A percentile compares a stretch with the other conserved stretches of the same genome.
phyloP scores from a whole-genome alignment of 2,113 vertebrate genomes.

The Siniperca chuatsi region DNA sequence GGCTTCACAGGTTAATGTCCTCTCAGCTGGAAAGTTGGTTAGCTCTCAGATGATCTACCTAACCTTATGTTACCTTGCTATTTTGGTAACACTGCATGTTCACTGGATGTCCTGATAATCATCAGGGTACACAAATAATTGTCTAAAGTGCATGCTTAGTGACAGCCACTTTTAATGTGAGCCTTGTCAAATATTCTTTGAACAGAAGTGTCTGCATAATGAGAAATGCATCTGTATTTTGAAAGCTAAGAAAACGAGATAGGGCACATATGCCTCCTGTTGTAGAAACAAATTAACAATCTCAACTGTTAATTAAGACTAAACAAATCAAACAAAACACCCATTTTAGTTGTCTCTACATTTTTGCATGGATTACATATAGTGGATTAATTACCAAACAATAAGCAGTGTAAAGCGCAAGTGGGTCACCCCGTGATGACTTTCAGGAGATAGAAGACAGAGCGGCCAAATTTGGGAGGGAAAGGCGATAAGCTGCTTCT shows the following conservation, averaged over 20 bases:
- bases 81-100: slow-evolving; percentile 65
- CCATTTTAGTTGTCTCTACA: slow-evolving; percentile 57
- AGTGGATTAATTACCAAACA: slow-evolving; percentile 79
- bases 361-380: slow-evolving; percentile 73
- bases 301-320: slow-evolving; percentile 68
- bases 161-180: slow-evolving; percentile 28
- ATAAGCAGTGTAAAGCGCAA: slow-evolving; percentile 76
- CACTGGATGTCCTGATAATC: slow-evolving; percentile 61
- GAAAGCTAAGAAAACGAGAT: slow-evolving; percentile 58
- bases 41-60: slow-evolving; percentile 70
- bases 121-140: slow-evolving; percentile 68
- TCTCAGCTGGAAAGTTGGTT: slow-evolving; percentile 70
- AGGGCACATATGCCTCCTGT: slow-evolving; percentile 53
- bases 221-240: slow-evolving; percentile 44
- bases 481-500: slow-evolving; percentile 86
- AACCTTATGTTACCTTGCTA: slow-evolving; percentile 74
- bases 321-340: slow-evolving; percentile 55
- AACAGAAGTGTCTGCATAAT: slow-evolving; percentile 28
- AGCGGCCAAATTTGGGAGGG: slow-evolving; percentile 81
- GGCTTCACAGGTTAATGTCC: slow-evolving; percentile 68
- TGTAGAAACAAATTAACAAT: slow-evolving; percentile 68
- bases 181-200: slow-evolving; percentile 44
- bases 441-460: slow-evolving; percentile 77
- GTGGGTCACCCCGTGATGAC: slow-evolving; percentile 78
- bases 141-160: slow-evolving; percentile 61